These are phyloP conservation scores for Calcarius ornatus DNA, from an alignment of 2,113 vertebrate genomes.

Conservation along the genomic window DNA sequence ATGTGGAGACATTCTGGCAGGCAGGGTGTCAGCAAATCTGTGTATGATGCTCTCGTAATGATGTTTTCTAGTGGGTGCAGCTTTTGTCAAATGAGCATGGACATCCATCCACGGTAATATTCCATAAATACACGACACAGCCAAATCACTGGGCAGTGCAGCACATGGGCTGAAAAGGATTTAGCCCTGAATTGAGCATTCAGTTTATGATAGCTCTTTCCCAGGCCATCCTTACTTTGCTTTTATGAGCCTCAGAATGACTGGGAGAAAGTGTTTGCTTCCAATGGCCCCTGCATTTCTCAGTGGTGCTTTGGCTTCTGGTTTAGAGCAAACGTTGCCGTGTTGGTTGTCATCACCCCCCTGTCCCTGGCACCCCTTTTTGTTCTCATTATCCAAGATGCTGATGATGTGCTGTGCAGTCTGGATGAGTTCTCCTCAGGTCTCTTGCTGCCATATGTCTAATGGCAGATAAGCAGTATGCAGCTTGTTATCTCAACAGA, in stretches of 20 bases:
- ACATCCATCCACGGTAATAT: not conserved
- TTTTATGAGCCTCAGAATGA: not conserved
- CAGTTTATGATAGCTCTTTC: not conserved
- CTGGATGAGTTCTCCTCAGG: not conserved
- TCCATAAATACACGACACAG: fast-evolving
- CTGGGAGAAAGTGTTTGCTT: not conserved
- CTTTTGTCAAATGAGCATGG: not conserved
- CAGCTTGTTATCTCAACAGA: not conserved
- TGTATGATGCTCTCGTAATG: not conserved
- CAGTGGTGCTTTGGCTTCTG: not conserved
- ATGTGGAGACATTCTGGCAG: not conserved
- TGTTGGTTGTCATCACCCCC: not conserved
- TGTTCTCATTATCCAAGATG: not conserved
- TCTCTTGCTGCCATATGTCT: not conserved
- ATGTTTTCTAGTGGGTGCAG: not conserved
- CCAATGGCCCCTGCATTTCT: fast-evolving
- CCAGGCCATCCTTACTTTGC: not conserved
- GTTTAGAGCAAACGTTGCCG: fast-evolving
- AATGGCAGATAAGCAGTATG: not conserved
- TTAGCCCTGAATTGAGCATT: not conserved
- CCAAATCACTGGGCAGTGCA: not conserved
- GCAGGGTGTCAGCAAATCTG: not conserved
- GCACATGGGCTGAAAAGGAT: not conserved
- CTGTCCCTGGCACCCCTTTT: not conserved
- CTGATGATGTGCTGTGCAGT: not conserved